Conservation (phyloP, 2,113 vertebrate species). For the Promerops cafer region DNA sequence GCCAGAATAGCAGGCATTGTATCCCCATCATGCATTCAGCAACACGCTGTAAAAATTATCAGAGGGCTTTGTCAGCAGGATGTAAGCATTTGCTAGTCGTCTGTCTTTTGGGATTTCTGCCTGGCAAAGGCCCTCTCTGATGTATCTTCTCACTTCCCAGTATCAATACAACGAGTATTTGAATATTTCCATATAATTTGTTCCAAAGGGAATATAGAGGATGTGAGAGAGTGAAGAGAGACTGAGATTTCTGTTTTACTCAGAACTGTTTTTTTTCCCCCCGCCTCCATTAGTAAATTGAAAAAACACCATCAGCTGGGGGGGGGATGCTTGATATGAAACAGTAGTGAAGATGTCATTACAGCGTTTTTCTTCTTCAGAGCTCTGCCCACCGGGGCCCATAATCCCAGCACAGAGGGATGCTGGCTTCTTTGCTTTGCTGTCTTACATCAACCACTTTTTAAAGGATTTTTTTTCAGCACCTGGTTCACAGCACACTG, state of each 20-base stretch:
- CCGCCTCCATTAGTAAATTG: not conserved
- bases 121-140: not conserved
- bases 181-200: slow-evolving; percentile 18
- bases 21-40: not conserved
- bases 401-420: not conserved
- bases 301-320: not conserved
- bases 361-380: not conserved
- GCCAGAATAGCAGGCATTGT: slow-evolving; percentile 1
- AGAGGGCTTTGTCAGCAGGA: slow-evolving; percentile 13
- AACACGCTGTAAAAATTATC: not conserved
- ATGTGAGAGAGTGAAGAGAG: not conserved
- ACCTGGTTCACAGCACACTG: not conserved
- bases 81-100: slow-evolving; percentile 29
- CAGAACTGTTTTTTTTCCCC: accelerated
- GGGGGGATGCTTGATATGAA: not conserved
- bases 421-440: not conserved
- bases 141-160: not conserved
- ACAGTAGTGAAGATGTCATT: not conserved
- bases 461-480: not conserved
- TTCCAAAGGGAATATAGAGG: not conserved
- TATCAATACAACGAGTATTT: slow-evolving; percentile 5
- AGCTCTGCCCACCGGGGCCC: not conserved
- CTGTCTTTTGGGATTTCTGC: slow-evolving; percentile 36
- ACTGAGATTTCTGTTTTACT: not conserved
- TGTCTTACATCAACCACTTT: not conserved